A percentile compares a stretch with the other conserved stretches of the same genome.
Conservation (phyloP, 2,797 vertebrate genomes). For the Amblyraja radiata region DNA sequence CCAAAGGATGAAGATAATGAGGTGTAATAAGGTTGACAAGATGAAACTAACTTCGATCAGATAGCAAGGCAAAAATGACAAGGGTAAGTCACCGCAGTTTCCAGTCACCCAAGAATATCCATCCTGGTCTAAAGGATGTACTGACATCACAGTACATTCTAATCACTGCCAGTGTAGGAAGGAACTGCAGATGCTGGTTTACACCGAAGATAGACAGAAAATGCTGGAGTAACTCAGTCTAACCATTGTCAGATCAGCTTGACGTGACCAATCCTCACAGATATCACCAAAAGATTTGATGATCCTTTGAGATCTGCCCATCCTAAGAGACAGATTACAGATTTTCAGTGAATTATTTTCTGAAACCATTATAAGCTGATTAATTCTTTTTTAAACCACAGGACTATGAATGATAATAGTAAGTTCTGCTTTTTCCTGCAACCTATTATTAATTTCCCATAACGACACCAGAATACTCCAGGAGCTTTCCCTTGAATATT, state of each 20-base stretch:
- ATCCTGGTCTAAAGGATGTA: too few relatives aligned
- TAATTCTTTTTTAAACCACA: background rate
- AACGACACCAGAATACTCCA: background rate
- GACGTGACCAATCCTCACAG: background rate
- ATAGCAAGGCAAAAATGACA: too few relatives aligned
- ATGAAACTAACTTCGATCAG: too few relatives aligned
- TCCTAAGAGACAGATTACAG: background rate
- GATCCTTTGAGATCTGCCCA: background rate
- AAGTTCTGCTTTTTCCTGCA: background rate
- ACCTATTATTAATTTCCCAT: background rate
- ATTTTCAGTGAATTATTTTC: background rate
- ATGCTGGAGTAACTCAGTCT: too few relatives aligned
- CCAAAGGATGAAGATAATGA: too few relatives aligned
- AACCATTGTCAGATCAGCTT: background rate
- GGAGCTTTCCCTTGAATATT: background rate
- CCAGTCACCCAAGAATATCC: too few relatives aligned
- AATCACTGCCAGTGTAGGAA: background rate
- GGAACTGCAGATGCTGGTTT: too few relatives aligned
- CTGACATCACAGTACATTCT: background rate
- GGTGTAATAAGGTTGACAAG: too few relatives aligned
- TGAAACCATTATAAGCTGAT: background rate
- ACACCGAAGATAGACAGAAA: too few relatives aligned
- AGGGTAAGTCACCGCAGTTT: too few relatives aligned
- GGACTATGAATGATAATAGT: conserved; percentile 25
- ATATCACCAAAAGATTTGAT: background rate